Conservation (phyloP, 2,888 invertebrate species). For the Drosophila cognata region DNA sequence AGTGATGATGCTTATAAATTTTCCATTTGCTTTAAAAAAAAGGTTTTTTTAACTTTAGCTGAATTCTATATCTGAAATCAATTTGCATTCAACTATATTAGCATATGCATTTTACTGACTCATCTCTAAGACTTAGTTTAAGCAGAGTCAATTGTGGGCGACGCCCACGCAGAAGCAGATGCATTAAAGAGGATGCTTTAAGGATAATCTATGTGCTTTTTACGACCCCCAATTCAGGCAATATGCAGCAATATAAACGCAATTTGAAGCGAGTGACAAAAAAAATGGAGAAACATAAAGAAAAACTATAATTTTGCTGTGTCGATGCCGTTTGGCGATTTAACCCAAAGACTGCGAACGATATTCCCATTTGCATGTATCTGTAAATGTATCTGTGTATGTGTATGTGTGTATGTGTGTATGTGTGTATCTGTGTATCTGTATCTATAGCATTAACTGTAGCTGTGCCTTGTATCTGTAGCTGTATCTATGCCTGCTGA, state of each 20-base stretch:
- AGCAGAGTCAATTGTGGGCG: background rate
- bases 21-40: background rate
- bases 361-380: conserved; percentile 46
- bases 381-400: conserved; percentile 27
- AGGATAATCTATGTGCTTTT: conserved; percentile 19
- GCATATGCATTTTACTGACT: background rate
- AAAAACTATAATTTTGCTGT: conserved; percentile 43
- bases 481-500: conserved; percentile 42
- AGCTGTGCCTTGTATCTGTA: conserved; percentile 19
- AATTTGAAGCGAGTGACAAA: conserved; percentile 20
- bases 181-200: conserved; percentile 13
- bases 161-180: conserved; percentile 8
- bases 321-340: conserved; percentile 40
- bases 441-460: conserved; percentile 26
- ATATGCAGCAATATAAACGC: conserved; percentile 29
- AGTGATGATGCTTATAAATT: rapidly evolving
- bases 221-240: conserved; percentile 1
- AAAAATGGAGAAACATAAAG: background rate
- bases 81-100: background rate
- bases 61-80: background rate
- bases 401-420: conserved; percentile 29
- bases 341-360: conserved; percentile 25
- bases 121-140: background rate
- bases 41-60: background rate
- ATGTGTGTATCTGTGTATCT: conserved; percentile 18